Conservation (phyloP, 2,888 invertebrate genomes). For the Reticulitermes lucifugus region DNA sequence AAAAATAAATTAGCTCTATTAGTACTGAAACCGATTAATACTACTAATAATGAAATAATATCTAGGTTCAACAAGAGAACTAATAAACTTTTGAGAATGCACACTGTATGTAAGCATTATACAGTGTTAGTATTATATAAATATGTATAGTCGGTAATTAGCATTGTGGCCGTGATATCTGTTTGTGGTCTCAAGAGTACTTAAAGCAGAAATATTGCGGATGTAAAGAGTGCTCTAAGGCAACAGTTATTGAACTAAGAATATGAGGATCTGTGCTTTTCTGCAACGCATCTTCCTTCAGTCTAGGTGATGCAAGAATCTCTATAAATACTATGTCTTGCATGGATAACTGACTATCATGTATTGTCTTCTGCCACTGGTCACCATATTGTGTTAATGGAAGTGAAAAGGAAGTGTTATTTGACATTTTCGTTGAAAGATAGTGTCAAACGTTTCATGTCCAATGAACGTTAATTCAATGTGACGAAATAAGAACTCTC, state of each 20-base stretch:
- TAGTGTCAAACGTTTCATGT: neutral
- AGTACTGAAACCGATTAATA: neutral
- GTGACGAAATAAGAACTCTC: neutral
- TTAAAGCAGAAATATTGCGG: neutral
- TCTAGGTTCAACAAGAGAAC: neutral
- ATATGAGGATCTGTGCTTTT: neutral
- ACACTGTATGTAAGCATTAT: neutral
- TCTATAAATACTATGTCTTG: neutral
- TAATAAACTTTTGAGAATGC: neutral
- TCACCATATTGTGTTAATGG: neutral
- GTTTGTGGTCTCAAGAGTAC: no score
- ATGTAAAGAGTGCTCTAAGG: neutral
- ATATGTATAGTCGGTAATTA: neutral
- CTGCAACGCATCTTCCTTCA: neutral
- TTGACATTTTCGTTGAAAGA: neutral
- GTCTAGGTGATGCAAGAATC: neutral
- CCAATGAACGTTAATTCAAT: neutral
- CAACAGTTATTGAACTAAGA: neutral
- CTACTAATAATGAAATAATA: neutral
- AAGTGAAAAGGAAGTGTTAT: neutral
- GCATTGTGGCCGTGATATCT: neutral
- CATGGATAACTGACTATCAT: neutral
- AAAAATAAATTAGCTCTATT: neutral
- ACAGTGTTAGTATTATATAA: neutral
- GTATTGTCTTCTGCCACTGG: neutral